Conservation (phyloP, 2,797 vertebrate genomes). For the Typhlichthys eigenmanni region DNA sequence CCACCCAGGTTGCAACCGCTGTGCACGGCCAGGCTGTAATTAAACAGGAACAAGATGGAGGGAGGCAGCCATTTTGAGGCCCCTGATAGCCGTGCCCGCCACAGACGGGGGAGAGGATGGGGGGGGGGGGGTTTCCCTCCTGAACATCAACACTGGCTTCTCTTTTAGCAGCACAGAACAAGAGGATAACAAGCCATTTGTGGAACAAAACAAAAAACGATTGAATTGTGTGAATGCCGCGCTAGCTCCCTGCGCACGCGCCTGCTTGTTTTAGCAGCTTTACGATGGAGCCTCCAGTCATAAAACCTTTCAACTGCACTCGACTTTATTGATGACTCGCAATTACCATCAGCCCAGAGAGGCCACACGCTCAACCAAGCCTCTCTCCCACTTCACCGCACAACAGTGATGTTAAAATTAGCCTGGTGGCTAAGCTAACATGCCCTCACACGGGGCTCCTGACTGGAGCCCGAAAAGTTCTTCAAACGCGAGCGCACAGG, state of each 20-base stretch:
- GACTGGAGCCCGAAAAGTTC: constrained; percentile 51
- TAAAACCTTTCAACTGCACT: constrained; percentile 68
- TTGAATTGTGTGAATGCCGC: constrained; percentile 11
- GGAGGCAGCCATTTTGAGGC: constrained; percentile 64
- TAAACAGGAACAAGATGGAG: constrained; percentile 71
- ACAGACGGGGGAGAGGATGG: constrained; percentile 29
- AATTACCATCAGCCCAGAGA: constrained; percentile 65
- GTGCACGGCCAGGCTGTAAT: constrained; percentile 69
- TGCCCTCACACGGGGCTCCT: constrained; percentile 54
- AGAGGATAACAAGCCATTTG: constrained; percentile 6
- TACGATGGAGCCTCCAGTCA: constrained; percentile 47
- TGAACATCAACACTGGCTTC: constrained; percentile 22
- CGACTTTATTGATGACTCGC: constrained; percentile 70
- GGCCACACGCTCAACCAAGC: constrained; percentile 61
- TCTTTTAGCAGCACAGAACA: constrained; percentile 11
- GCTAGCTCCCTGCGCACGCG: constrained; percentile 24
- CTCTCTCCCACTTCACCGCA: constrained; percentile 61
- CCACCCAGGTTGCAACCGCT: constrained; percentile 70
- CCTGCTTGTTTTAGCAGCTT: constrained; percentile 43
- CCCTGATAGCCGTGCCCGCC: constrained; percentile 30
- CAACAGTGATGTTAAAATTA: constrained; percentile 73
- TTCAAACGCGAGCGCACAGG: constrained; percentile 56
- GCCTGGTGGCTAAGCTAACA: constrained; percentile 49
- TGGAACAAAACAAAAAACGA: neutral
- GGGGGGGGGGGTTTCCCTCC: neutral